These are phyloP conservation scores for Brachionus koreanus DNA, from an alignment of 1,140 invertebrate genomes.

Conservation along the genomic window DNA sequence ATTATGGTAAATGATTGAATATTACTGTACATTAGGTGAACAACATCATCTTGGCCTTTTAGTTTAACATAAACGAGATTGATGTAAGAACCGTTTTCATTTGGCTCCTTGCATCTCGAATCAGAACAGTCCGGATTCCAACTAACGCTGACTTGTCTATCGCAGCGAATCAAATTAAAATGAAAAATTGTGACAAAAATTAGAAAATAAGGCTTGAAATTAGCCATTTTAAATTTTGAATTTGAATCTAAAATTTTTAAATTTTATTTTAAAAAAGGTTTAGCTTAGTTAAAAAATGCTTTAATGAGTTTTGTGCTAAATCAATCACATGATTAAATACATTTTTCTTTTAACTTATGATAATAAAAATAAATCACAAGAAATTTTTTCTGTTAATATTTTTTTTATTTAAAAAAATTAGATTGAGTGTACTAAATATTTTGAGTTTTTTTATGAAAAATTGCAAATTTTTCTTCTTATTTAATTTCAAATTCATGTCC, in stretches of 20 bases:
- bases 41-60: background rate
- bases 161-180: background rate
- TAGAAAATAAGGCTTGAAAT: background rate
- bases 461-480: background rate
- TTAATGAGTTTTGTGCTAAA: background rate
- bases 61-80: constrained; percentile 35
- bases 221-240: background rate
- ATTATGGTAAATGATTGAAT: constrained; percentile 37
- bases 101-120: background rate
- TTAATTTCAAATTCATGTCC: background rate
- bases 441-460: background rate
- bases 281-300: background rate
- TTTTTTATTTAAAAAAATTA: background rate
- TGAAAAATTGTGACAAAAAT: background rate
- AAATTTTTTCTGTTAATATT: background rate
- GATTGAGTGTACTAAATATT: background rate
- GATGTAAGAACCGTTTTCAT: background rate
- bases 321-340: background rate
- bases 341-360: background rate
- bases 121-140: constrained; percentile 19
- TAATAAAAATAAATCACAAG: background rate
- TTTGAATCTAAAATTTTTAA: background rate
- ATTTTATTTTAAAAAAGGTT: background rate
- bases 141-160: background rate
- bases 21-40: constrained; percentile 18